phyloP scores from a whole-genome alignment of 1,140 invertebrate genomes.

The Bilobella aurantiaca region DNA sequence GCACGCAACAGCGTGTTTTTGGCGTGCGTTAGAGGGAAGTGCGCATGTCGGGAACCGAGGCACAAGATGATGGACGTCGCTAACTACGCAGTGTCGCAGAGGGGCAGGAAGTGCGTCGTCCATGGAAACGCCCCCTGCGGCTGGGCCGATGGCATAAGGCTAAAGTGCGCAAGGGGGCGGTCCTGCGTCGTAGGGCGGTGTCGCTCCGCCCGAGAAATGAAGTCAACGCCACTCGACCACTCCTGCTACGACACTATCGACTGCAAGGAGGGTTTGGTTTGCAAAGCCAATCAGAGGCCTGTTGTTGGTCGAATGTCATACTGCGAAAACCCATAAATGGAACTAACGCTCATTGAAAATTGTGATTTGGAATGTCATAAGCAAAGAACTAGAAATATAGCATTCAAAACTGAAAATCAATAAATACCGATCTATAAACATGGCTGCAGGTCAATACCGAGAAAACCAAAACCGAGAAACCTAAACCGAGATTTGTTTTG shows the following conservation, averaged over 20 bases:
- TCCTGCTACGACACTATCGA: constrained; percentile 7
- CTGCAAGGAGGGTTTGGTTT: background rate
- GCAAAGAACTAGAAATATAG: no score
- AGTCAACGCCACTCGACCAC: background rate
- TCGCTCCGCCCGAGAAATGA: background rate
- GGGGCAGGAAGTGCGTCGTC: background rate
- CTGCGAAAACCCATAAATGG: no score
- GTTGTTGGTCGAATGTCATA: no score
- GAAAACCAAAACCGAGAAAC: no score
- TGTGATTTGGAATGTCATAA: no score
- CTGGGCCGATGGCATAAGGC: background rate
- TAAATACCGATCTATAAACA: no score
- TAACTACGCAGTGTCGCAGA: background rate
- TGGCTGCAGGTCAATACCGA: no score
- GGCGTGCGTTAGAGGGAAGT: background rate
- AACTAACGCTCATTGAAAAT: no score
- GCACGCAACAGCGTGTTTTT: background rate
- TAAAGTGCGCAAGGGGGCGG: background rate
- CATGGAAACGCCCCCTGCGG: constrained; percentile 1
- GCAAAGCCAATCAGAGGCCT: no score
- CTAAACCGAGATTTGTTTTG: no score
- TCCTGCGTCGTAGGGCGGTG: background rate
- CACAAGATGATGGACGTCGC: background rate
- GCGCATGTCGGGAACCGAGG: background rate
- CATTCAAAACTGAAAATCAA: no score